A percentile compares a stretch with the other conserved stretches of the same genome.
These are phyloP conservation scores for Paramormyrops hopkinsi DNA, from an alignment of 2,797 vertebrate genomes.

Conservation along the genomic window DNA sequence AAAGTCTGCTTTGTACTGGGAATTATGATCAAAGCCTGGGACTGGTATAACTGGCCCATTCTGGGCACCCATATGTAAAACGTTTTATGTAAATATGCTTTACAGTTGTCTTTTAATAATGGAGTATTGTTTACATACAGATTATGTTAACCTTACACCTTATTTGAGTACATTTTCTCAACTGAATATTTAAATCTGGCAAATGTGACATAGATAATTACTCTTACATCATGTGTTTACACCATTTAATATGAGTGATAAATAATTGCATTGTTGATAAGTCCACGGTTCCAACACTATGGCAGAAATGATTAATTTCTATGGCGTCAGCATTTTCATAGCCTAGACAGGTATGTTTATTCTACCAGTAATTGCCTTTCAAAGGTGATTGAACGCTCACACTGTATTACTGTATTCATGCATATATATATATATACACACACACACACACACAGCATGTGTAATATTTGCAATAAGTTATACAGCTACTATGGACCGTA, in stretches of 20 bases:
- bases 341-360: background rate
- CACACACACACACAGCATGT: background rate
- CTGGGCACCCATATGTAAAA: background rate
- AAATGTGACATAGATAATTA: background rate
- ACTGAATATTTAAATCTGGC: background rate
- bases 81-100: background rate
- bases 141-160: background rate
- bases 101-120: background rate
- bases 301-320: background rate
- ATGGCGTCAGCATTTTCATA: background rate
- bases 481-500: background rate
- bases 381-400: background rate
- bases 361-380: background rate
- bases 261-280: background rate
- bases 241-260: background rate
- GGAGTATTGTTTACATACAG: background rate
- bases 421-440: background rate
- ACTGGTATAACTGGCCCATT: background rate
- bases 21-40: background rate
- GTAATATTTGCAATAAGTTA: background rate
- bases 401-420: background rate
- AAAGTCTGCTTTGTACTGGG: background rate
- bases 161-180: background rate
- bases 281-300: background rate
- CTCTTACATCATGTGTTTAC: background rate